Base-by-base conservation (phyloP, 2,797 vertebrate species). In the Poeciliopsis presidionis region DNA sequence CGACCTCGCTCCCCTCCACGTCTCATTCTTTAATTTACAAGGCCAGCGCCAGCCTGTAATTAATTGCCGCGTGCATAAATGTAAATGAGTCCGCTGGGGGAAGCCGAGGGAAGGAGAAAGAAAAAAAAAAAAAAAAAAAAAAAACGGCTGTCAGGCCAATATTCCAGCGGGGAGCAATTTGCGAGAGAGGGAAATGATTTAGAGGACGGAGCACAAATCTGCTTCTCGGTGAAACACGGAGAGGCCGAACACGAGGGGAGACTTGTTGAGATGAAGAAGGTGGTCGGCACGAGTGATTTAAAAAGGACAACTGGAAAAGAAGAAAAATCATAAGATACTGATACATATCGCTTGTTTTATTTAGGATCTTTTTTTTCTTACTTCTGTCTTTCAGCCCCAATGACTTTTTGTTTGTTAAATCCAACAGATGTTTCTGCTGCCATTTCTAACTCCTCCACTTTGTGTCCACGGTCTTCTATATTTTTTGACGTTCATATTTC, bases 161-260 rank as follows among this genome's bases (percentile, higher is more conserved):
- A 90, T 88, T 93, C 92, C 90, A 87, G 88, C 86, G 65, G 89
- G 91, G 90, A 91, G 91, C 91, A 93, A 95, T 95, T 92, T 92
- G 84, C 76, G 81, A 93, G 90, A 95, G 89, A 94, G 94, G 92
- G 85, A 91, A 92, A 93, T 94, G 92, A 94, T 94, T 94, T 94
- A 95, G 83, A 91, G 80, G 88, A 85, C 88, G 78, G 92, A 76
- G 81, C 88, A 93, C 91, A 94, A 93, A 94, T 94, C 93, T 93
- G 89, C 90, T 74, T 80, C 85, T 81, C 78, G 3, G 81, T 87
- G 78, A 85, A 86, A 85, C 81, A 79, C 18, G 0, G 25, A 71
- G 79, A 72, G 11, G 88, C 53, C 30, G 79, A 55, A 76, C 72
- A 83, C 39, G 77, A 86, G 80, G 65, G 77, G 86, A 85, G 85